Evolutionary conservation across 2,797 vertebrate species (phyloP).

Genomic region (Gambelia wislizenii): DNA sequence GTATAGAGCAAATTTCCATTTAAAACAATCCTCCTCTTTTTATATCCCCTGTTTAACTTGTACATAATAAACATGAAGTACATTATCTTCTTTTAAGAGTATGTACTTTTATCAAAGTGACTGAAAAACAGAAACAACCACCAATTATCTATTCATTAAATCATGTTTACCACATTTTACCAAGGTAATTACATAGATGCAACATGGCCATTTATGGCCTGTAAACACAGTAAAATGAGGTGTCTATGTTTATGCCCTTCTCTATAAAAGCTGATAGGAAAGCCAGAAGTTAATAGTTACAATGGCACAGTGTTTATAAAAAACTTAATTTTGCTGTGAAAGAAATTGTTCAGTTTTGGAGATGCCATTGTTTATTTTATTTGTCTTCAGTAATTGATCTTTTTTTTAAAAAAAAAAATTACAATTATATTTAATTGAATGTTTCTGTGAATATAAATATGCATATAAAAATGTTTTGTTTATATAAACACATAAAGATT

Average conservation of each 20-base stretch:
- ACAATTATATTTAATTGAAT: not conserved
- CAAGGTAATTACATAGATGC: constrained; percentile 31
- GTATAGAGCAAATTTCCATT: constrained; percentile 10
- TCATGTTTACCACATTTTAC: constrained; percentile 32
- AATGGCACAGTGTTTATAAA: not conserved
- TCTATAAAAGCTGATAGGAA: constrained; percentile 20
- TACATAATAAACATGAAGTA: constrained; percentile 11
- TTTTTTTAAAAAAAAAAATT: not conserved
- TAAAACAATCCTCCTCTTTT: not conserved
- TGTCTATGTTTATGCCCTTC: not conserved
- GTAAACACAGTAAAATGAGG: constrained; percentile 31
- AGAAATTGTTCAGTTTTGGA: not conserved
- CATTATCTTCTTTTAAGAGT: not conserved
- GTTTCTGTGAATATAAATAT: too few relatives aligned
- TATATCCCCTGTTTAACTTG: not conserved
- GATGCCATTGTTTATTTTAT: not conserved
- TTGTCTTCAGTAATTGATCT: not conserved
- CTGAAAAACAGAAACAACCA: constrained; percentile 23
- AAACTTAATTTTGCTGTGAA: constrained; percentile 23
- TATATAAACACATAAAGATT: not conserved
- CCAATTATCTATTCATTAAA: constrained; percentile 21
- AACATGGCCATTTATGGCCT: constrained; percentile 17
- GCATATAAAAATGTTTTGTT: not conserved
- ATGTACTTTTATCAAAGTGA: not conserved
- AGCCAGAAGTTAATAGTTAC: constrained; percentile 3